Base-by-base conservation (phyloP, 2,888 invertebrate genomes). In the Ormyrus nitidulus region DNA sequence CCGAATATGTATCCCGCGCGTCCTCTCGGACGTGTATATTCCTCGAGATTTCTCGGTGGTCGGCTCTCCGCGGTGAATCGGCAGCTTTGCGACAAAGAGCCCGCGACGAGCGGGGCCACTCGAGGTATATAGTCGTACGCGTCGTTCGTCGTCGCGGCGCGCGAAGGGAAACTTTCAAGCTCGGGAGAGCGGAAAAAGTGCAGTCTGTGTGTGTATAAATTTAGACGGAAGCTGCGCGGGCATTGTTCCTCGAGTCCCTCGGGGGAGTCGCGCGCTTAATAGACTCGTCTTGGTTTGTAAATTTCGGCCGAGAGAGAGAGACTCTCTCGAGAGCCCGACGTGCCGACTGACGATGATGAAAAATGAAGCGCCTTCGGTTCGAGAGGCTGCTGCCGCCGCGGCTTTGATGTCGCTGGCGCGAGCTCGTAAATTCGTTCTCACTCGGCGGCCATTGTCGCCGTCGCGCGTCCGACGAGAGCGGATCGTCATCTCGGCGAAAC, bases 261-360 rank as follows among this genome's bases (percentile, higher is more conserved):
- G 44, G 44, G 69, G 51, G 69, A 69, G 2, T 54, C 2, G 53
- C 8, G 34, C 34, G 49, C 44, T 76, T 76, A 76, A 76, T 76
- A 68, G 61, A 76, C 68, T 61, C 75, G 75, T 68, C n/a, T 34
- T 34, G 34, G 49, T 68, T 76, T 68, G 75, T 76, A 8, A 53
- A 69, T 61, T 53, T 76, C 46, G 44, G 9, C 10, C 9, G 6
- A 10, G 10, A 34, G 34, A 34, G 34, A 34, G 34, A 34, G 34
- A 4, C 34, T 49, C 48, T 49, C 34, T 34, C 34, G 34, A 34
- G 34, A 34, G 34, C 34, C 4, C 34, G 34, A 44, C 46, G 34
- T 48, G 54, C n/a, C 65, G 49, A 58, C 54, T 59, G 62, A 69
- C 54, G 62, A 69, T 59, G 75, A 68, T 76, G 77, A 77, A 77